phyloP scores from a whole-genome alignment of 1,140 invertebrate species.

The Campoletis sonorensis region DNA sequence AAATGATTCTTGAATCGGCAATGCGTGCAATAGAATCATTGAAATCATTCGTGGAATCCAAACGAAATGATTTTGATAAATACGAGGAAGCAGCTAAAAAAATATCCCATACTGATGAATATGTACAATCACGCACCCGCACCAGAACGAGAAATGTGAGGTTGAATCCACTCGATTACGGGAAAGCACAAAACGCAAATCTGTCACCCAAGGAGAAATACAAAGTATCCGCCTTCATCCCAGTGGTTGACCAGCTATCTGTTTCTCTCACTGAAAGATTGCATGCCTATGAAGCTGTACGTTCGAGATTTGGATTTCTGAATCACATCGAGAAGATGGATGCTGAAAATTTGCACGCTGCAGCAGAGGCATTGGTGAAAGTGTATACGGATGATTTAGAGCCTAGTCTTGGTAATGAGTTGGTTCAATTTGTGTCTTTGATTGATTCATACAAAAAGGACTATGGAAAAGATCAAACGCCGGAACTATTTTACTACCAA shows the following conservation, averaged over 20 bases:
- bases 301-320: conserved; percentile 33
- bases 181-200: conserved; percentile 11
- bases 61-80: conserved; percentile 40
- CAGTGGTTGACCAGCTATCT: conserved; percentile 33
- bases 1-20: conserved; percentile 36
- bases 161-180: conserved; percentile 25
- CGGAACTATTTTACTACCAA: conserved; percentile 48
- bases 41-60: conserved; percentile 33
- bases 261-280: conserved; percentile 42
- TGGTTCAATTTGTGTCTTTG: conserved; percentile 51
- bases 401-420: conserved; percentile 49
- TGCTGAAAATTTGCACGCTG: conserved; percentile 49
- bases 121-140: conserved; percentile 21
- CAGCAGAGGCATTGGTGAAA: conserved; percentile 51
- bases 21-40: conserved; percentile 35
- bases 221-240: conserved; percentile 13
- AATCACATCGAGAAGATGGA: conserved; percentile 50
- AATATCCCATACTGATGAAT: conserved; percentile 25
- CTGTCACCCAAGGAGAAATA: conserved; percentile 28
- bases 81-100: conserved; percentile 40
- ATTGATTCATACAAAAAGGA: conserved; percentile 50
- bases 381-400: conserved; percentile 53
- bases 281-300: conserved; percentile 7
- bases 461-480: conserved; percentile 34
- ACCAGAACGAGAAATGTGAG: conserved; percentile 20